Conservation (phyloP, 2,888 invertebrate genomes). For the Amphiduros pacificus region DNA sequence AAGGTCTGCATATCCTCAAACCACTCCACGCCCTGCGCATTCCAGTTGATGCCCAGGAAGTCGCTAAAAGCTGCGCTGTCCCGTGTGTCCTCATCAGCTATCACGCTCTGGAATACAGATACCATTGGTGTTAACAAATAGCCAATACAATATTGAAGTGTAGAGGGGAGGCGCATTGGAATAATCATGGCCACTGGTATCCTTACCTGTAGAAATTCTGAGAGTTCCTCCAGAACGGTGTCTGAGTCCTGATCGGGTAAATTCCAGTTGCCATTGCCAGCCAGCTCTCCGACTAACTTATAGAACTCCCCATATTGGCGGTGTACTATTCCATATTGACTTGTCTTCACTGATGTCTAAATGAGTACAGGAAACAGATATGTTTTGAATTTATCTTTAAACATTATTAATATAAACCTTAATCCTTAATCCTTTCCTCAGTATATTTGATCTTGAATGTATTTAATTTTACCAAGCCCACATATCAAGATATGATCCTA, state of each 20-base stretch:
- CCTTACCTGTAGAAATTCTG: no score
- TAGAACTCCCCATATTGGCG: conserved; percentile 5
- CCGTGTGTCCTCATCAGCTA: background rate
- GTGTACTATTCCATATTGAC: background rate
- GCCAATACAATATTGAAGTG: no score
- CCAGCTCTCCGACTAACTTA: background rate
- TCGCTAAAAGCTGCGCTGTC: background rate
- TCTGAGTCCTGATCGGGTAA: background rate
- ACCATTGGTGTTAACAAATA: no score
- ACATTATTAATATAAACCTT: no score
- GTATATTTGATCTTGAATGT: no score
- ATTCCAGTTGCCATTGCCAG: background rate
- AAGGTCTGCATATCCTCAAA: conserved; percentile 1
- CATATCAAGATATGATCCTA: no score
- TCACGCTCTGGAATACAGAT: background rate
- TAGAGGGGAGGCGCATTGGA: no score
- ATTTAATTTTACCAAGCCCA: no score
- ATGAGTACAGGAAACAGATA: background rate
- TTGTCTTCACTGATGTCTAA: background rate
- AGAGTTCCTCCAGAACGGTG: no score
- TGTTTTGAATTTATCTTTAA: no score
- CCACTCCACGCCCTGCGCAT: conserved; percentile 16
- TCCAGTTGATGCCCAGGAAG: conserved; percentile 16
- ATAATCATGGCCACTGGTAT: no score
- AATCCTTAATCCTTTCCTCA: no score